Conservation (phyloP, 2,797 vertebrate species). For the Thamnophis elegans region DNA sequence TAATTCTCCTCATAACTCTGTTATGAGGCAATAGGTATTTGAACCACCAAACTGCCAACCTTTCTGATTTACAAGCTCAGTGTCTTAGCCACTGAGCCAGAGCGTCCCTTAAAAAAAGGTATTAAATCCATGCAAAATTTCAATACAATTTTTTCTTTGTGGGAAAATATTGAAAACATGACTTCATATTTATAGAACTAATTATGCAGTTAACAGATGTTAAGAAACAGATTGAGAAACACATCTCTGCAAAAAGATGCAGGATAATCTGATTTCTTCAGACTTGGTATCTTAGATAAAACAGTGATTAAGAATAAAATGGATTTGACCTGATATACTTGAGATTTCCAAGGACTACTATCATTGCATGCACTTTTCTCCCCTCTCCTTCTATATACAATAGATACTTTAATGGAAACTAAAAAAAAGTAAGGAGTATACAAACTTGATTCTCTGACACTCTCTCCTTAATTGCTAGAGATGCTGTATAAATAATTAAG, state of each 20-base stretch:
- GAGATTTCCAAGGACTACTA: not conserved
- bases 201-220: conserved; percentile 22
- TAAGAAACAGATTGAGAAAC: conserved; percentile 12
- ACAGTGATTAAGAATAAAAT: not conserved
- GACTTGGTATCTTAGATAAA: not conserved
- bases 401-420: not conserved
- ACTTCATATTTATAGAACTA: conserved; percentile 28
- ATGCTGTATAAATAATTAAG: not conserved
- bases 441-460: not conserved
- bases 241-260: not conserved
- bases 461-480: not conserved
- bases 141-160: not conserved
- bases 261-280: not conserved
- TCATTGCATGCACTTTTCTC: not conserved
- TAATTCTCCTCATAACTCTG: not conserved
- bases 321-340: not conserved
- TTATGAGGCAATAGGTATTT: no score
- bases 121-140: not conserved
- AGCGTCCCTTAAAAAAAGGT: no score
- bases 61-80: no score
- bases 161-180: conserved; percentile 30
- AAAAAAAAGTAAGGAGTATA: not conserved
- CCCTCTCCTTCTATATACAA: not conserved
- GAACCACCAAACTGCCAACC: no score
- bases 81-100: no score